Percentiles rank a stretch among this genome's conserved stretches.
phyloP scores from a whole-genome alignment of 2,888 invertebrate species.

The Hoplodrina ambigua region DNA sequence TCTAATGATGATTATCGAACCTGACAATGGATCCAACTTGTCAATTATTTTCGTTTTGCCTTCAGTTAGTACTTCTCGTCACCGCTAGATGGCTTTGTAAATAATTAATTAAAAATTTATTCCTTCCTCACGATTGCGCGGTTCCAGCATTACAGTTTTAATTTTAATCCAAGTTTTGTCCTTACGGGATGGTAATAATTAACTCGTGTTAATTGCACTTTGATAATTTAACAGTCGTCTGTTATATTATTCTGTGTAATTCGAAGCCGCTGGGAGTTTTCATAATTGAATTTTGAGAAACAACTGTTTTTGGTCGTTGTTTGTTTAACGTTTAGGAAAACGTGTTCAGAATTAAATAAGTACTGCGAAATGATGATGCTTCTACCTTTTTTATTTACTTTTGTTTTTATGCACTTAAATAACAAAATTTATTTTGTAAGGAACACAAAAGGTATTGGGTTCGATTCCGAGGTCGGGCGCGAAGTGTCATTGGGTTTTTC shows the following conservation, averaged over 20 bases:
- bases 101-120: conserved; percentile 59
- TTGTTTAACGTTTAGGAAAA: background rate
- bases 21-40: background rate
- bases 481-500: too few species aligned
- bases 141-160: conserved; percentile 29
- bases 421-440: too few species aligned
- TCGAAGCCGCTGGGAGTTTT: conserved; percentile 38
- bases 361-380: background rate
- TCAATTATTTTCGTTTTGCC: conserved; percentile 8
- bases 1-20: background rate
- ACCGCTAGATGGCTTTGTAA: conserved; percentile 27
- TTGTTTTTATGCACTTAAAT: too few species aligned
- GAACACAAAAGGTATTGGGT: too few species aligned
- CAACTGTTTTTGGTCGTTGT: conserved; percentile 37
- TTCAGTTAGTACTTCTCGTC: background rate
- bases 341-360: conserved; percentile 18
- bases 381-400: background rate
- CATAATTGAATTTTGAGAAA: conserved; percentile 58
- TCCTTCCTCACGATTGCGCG: conserved; percentile 39
- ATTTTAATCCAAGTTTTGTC: conserved; percentile 40
- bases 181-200: conserved; percentile 53
- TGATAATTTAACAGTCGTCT: conserved; percentile 54
- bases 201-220: conserved; percentile 49
- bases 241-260: conserved; percentile 47
- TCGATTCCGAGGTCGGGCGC: too few species aligned